Base-by-base conservation (phyloP, 2,888 invertebrate genomes). In the Stenolophus ochropezus region DNA sequence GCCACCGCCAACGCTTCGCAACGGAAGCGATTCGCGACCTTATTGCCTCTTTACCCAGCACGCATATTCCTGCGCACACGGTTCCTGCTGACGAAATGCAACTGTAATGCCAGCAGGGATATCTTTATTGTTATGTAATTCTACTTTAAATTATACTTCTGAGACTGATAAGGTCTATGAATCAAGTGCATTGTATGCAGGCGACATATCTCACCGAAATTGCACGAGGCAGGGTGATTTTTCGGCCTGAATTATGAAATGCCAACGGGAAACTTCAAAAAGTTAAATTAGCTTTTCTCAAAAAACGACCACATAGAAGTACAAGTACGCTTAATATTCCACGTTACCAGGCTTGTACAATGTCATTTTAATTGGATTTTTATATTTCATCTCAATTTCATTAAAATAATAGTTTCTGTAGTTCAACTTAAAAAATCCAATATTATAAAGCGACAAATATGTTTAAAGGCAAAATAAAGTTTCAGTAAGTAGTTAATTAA, bases 61-160 rank as follows among this genome's bases (percentile, higher is more conserved):
- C 18, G 2, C 11, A 33, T 33, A 14, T 33, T 73, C 14, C 21
- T 1, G 27, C 8, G 27, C 8, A 20, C 11, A n/a, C 21, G 21
- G 33, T 49, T 21, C 73, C 42, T 16, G 0, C 27, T 69, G 11
- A 27, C 8, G 65, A 69, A 69, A 69, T 69, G 65, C 65, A 69
- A 27, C 65, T 69, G 65, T 69, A 69, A 69, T 69, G 65, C 33
- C 16, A 27, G 16, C 27, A 69, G 33, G 33, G 33, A 27, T 69
- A 69, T 69, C 65, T 69, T 69, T 69, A 33, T 69, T 61, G 61
- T 61, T 61, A 61, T 23, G 61, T 61, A 25, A 69, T 69, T 33
- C 18, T 27, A 69, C 65, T 61, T 69, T 69, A 33, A 69, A 69
- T 69, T 69, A 69, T 69, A 69, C 65, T 69, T 69, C 18, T 69